Evolutionary conservation across 2,797 vertebrate species (phyloP).

Genomic region (Forpus xanthops): DNA sequence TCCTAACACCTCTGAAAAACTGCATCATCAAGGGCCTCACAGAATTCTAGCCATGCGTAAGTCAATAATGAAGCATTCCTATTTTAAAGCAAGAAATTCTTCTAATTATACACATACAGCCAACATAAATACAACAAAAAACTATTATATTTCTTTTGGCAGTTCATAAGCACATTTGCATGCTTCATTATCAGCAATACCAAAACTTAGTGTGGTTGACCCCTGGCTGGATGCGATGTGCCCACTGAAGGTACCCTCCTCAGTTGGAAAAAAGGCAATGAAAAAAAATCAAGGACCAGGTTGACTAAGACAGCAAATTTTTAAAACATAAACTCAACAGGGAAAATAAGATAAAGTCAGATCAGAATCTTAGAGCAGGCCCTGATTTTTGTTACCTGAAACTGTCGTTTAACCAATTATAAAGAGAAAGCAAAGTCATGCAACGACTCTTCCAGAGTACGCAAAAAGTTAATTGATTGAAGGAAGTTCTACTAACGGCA

Average conservation of each 20-base stretch:
- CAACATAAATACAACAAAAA: not conserved
- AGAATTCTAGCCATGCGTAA: not conserved
- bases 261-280: not conserved
- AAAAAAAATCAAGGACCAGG: not conserved
- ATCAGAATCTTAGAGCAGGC: not conserved
- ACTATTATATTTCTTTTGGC: not conserved
- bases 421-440: not conserved
- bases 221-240: too few relatives aligned
- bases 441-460: not conserved
- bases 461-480: not conserved
- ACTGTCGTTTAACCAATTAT: not conserved
- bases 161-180: not conserved
- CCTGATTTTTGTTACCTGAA: not conserved
- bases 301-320: not conserved
- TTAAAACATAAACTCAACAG: not conserved
- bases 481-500: not conserved
- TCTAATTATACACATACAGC: not conserved
- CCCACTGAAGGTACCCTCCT: not conserved
- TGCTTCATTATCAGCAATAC: not conserved
- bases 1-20: not conserved
- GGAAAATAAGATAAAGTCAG: not conserved
- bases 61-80: not conserved
- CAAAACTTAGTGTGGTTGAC: not conserved
- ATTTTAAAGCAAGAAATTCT: not conserved
- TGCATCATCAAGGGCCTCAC: not conserved